Evolutionary conservation across 2,797 vertebrate species (phyloP).

Genomic region (Neomorphus geoffroyi): DNA sequence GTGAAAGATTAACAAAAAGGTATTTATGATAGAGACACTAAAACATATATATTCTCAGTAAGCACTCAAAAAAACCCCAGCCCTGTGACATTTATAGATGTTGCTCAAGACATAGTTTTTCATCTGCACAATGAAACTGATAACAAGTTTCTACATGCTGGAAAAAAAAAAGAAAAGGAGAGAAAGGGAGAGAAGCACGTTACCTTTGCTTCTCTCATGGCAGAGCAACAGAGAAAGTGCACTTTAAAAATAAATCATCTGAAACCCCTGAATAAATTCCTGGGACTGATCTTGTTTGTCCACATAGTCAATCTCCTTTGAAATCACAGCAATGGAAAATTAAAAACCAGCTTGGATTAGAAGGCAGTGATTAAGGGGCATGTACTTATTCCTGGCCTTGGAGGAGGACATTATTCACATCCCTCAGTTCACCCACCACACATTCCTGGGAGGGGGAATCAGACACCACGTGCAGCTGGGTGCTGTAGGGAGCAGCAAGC

Average conservation of each 20-base stretch:
- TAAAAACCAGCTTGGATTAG: background rate
- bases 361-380: background rate
- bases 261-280: background rate
- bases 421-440: background rate
- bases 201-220: background rate
- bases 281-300: background rate
- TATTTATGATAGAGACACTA: constrained; percentile 48
- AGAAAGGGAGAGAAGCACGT: background rate
- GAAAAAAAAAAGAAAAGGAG: background rate
- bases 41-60: constrained; percentile 26
- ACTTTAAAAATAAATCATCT: background rate
- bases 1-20: constrained; percentile 68
- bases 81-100: constrained; percentile 39
- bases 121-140: constrained; percentile 13
- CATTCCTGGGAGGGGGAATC: accelerated
- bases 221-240: background rate
- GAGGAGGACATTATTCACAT: background rate
- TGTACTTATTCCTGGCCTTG: background rate
- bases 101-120: constrained; percentile 48
- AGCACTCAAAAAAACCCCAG: constrained; percentile 19
- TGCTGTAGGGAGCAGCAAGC: background rate
- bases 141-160: constrained; percentile 30
- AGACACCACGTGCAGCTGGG: background rate
- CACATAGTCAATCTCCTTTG: background rate
- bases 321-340: background rate